Base-by-base conservation (phyloP, 2,797 vertebrate species). In the Holocentrus rufus region DNA sequence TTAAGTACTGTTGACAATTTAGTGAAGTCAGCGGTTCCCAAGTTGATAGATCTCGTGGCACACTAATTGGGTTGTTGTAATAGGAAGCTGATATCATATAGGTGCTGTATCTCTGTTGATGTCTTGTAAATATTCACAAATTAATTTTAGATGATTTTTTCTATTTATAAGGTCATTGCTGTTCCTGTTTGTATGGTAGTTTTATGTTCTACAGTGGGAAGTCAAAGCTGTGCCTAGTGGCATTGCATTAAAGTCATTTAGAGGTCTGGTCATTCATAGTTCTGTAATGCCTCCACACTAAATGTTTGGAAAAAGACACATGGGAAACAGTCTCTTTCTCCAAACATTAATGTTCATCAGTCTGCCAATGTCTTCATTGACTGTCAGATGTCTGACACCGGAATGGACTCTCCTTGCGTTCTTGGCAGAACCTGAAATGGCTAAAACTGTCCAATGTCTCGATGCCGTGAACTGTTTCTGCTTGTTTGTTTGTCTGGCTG, bases 401-500 rank as follows among this genome's bases (percentile, higher is more conserved):
- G 70, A 74, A 81, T 72, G 78, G 87, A 88, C 85, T 65, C 72
- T 80, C 82, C 67, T 74, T 66, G 83, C 80, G 81, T 84, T 76
- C 80, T 85, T 86, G 87, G 80, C 86, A 82, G 79, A 87, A 63
- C 82, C 83, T 84, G 79, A 76, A 79, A 78, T 55, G 67, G 76
- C 74, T 80, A 69, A 69, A 69, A 80, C 42, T 72, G 74, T 75
- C 20, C 39, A 50, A 82, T 64, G 65, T 39, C 56, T 47, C 9
- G 0, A 54, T 58, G 54, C 75, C 79, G 74, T 88, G 71, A 65
- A 70, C 61, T 86, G 87, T 87, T 72, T 90, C 65, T 88, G 81
- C 79, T 55, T 86, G 79, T 90, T 58, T 89, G 85, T 88, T 75
- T 60, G 74, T 89, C 74, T 89, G 89, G 69, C 88, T 69, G 87